Evolutionary conservation across 2,113 vertebrate species (phyloP).

Genomic region (Noctilio leporinus): DNA sequence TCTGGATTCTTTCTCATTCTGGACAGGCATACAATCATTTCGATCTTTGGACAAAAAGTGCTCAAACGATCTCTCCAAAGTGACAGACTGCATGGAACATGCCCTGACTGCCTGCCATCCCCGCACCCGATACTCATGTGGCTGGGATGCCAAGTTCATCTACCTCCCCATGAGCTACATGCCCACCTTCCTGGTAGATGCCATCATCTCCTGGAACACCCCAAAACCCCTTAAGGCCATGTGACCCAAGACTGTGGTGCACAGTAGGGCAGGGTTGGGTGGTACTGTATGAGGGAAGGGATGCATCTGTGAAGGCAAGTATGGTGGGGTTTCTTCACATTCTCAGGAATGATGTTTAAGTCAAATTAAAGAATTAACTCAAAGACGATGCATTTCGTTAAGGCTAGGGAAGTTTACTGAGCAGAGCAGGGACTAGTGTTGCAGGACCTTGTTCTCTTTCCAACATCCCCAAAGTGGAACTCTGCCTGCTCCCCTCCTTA

Average conservation of each 20-base stretch:
- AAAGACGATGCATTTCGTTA: neutral
- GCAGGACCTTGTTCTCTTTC: neutral
- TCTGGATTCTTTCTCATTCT: neutral
- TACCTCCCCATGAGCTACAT: constrained; percentile 84
- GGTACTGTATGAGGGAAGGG: neutral
- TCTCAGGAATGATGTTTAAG: neutral
- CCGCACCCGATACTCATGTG: constrained; percentile 79
- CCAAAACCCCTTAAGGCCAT: neutral
- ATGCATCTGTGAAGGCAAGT: neutral
- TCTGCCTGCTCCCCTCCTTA: neutral
- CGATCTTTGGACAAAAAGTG: accelerated
- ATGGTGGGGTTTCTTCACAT: neutral
- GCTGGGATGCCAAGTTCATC: constrained; percentile 86
- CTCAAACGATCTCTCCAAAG: constrained; percentile 15
- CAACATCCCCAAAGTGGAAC: neutral
- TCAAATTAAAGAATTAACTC: neutral
- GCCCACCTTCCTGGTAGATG: neutral
- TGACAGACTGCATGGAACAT: constrained; percentile 86
- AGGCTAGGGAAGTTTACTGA: neutral
- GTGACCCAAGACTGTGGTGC: neutral
- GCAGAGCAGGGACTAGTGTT: neutral
- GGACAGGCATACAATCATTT: accelerated
- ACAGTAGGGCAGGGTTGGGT: accelerated
- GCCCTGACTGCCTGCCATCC: constrained; percentile 83
- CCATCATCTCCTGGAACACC: accelerated